Evolutionary conservation across 2,888 invertebrate species (phyloP).

Genomic region (Brachylomia viminalis): DNA sequence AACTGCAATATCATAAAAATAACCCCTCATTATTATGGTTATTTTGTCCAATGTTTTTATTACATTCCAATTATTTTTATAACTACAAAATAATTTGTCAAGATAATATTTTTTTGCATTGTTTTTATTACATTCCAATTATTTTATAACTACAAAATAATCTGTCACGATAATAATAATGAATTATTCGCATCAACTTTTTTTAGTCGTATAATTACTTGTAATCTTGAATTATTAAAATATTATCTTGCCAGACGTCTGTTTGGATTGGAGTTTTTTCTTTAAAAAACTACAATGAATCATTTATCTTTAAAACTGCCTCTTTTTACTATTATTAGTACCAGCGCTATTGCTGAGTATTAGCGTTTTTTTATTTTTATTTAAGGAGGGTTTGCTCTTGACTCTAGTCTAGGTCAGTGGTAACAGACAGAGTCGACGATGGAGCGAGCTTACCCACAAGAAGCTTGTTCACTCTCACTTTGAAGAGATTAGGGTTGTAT

Average conservation of each 20-base stretch:
- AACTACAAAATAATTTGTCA: neutral
- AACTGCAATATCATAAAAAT: neutral
- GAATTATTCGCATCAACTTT: conserved; percentile 12
- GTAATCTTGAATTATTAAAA: neutral
- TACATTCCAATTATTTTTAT: neutral
- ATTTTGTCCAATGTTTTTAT: conserved; percentile 5
- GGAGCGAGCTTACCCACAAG: no score
- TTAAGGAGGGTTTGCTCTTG: no score
- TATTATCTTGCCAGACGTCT: neutral
- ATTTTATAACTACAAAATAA: neutral
- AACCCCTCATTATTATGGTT: neutral
- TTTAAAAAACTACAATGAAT: neutral
- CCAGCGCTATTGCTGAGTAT: neutral
- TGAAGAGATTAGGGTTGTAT: no score
- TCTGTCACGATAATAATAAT: conserved; percentile 10
- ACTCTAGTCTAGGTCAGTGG: no score
- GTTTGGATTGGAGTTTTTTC: neutral
- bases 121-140: neutral
- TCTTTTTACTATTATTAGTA: neutral
- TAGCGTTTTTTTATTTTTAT: no score
- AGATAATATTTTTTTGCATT: conserved; percentile 1
- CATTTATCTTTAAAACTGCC: neutral
- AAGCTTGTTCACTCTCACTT: no score
- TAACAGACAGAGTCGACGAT: no score
- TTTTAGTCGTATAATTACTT: neutral